Percentiles rank a stretch among this genome's conserved stretches.
phyloP scores from a whole-genome alignment of 2,797 vertebrate species.

The Esox masquinongy region DNA sequence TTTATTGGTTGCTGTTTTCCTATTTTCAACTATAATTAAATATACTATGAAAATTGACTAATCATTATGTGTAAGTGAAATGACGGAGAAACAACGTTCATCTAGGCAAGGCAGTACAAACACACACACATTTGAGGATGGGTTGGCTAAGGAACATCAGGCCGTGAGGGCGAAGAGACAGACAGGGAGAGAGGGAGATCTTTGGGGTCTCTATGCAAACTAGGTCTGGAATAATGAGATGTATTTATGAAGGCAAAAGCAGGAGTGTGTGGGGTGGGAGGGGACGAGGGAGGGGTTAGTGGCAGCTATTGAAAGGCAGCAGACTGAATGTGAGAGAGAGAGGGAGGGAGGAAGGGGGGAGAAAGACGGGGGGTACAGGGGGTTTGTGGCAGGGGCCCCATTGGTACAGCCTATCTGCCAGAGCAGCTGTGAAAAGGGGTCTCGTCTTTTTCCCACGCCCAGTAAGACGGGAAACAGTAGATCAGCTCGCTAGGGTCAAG shows the following conservation, averaged over 20 bases:
- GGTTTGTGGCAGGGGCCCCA: slow-evolving; percentile 75
- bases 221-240: slow-evolving; percentile 85
- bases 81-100: background rate
- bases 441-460: slow-evolving; percentile 93
- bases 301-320: slow-evolving; percentile 74
- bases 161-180: background rate
- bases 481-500: slow-evolving; percentile 83
- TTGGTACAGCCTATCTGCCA: slow-evolving; percentile 77
- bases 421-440: slow-evolving; percentile 93
- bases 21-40: background rate
- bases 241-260: slow-evolving; percentile 80
- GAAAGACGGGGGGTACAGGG: slow-evolving; percentile 51
- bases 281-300: slow-evolving; percentile 50
- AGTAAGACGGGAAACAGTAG: slow-evolving; percentile 82
- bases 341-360: slow-evolving; percentile 40
- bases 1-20: background rate
- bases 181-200: slow-evolving; percentile 44
- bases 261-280: slow-evolving; percentile 5
- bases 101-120: background rate
- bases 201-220: slow-evolving; percentile 82
- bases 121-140: slow-evolving; percentile 41
- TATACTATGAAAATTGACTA: background rate
- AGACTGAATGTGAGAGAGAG: slow-evolving; percentile 73
- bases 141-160: background rate
- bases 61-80: background rate